phyloP scores from a whole-genome alignment of 35 echinoderm and acorn worm genomes.

The Apostichopus parvimensis region DNA sequence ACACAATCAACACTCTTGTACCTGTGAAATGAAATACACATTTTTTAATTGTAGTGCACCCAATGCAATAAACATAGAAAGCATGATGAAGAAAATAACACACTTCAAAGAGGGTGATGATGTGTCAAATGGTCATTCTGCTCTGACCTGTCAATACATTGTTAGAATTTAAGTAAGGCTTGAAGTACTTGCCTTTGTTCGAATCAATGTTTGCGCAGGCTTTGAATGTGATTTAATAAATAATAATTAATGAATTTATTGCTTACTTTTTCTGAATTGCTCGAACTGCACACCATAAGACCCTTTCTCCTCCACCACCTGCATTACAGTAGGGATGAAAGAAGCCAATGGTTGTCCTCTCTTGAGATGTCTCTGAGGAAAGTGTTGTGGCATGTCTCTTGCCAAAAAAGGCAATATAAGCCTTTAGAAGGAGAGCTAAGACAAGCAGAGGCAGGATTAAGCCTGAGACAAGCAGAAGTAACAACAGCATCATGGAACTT shows the following conservation, averaged over 20 bases:
- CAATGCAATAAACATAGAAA: too few relatives aligned
- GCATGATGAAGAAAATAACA: too few relatives aligned
- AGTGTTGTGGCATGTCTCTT: conserved; percentile 1
- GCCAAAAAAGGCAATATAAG: background rate
- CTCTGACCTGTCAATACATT: too few relatives aligned
- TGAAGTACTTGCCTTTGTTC: too few relatives aligned
- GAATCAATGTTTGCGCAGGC: too few relatives aligned
- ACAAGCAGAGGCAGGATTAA: conserved; percentile 5
- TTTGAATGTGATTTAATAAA: too few relatives aligned
- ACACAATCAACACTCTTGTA: conserved; percentile 83
- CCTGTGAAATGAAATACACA: conserved; percentile 62
- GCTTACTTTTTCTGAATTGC: conserved; percentile 86
- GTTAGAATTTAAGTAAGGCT: too few relatives aligned
- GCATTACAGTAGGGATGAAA: conserved; percentile 99
- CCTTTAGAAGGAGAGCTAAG: background rate
- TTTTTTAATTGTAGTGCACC: too few relatives aligned
- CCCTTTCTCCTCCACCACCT: conserved; percentile 93
- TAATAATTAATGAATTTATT: background rate
- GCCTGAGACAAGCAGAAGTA: background rate
- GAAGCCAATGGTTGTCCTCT: conserved; percentile 68
- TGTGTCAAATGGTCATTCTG: too few relatives aligned
- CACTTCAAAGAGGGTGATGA: too few relatives aligned
- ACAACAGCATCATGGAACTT: background rate
- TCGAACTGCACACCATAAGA: conserved; percentile 96
- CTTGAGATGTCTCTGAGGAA: background rate